Conservation (phyloP, 2,113 vertebrate genomes). For the Isichthys henryi region DNA sequence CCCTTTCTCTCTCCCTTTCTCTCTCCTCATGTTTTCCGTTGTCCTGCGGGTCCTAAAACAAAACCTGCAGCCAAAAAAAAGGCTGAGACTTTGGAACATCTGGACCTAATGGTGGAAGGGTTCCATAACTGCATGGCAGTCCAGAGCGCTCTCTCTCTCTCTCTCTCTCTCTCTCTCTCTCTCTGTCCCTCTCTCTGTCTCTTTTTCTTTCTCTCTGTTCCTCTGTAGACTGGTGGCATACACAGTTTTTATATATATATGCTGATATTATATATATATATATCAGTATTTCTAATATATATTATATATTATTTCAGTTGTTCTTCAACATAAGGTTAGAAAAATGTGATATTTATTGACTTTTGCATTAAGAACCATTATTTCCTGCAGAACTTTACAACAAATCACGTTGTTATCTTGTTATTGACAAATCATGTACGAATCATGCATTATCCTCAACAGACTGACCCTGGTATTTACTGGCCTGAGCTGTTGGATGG, state of each 20-base stretch:
- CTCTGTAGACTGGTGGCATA: not conserved
- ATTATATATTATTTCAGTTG: too few species aligned
- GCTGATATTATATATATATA: too few species aligned
- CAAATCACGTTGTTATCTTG: too few species aligned
- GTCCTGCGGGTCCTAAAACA: constrained; percentile 41
- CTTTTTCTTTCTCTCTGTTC: not conserved
- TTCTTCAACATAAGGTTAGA: too few species aligned
- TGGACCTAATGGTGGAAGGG: constrained; percentile 49
- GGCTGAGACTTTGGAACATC: constrained; percentile 51
- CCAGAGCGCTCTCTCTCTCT: not conserved
- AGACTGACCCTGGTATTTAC: not conserved
- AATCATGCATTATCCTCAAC: not conserved
- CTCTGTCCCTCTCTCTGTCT: not conserved
- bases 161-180: not conserved
- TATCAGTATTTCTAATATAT: too few species aligned
- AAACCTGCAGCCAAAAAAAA: constrained; percentile 36
- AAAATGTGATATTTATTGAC: too few species aligned
- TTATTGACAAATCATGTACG: not conserved
- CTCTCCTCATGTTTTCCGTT: not conserved
- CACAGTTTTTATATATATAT: too few species aligned
- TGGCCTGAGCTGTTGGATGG: not conserved
- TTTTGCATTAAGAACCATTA: not conserved
- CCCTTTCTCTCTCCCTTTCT: not conserved
- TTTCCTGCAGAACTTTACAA: not conserved
- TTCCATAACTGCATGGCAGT: constrained; percentile 19